Conservation (phyloP, 2,797 vertebrate genomes). For the Amphiprion clarkii region DNA sequence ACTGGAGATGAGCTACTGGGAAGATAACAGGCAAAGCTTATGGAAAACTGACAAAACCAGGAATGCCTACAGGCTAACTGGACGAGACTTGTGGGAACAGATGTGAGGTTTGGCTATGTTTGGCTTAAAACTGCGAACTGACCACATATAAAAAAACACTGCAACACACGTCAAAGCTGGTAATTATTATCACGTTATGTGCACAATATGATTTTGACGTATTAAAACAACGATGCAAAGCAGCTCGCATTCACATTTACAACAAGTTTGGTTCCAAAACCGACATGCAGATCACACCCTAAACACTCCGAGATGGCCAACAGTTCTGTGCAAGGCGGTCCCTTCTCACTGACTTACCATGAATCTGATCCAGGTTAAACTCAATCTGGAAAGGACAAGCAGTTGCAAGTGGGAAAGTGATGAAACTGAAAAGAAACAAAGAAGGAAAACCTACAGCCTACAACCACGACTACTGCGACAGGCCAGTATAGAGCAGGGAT, state of each 20-base stretch:
- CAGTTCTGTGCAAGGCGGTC: slow-evolving; percentile 21
- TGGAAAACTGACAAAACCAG: slow-evolving; percentile 52
- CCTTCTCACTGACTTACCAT: slow-evolving; percentile 87
- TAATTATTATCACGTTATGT: slow-evolving; percentile 28
- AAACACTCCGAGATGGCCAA: slow-evolving; percentile 54
- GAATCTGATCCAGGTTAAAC: slow-evolving; percentile 93
- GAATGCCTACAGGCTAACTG: slow-evolving; percentile 25
- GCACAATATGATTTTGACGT: slow-evolving; percentile 24
- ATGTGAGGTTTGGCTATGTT: slow-evolving; percentile 22
- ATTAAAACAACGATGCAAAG: slow-evolving; percentile 50
- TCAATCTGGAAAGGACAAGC: slow-evolving; percentile 90
- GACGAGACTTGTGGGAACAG: slow-evolving; percentile 25
- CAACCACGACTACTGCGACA: slow-evolving; percentile 51
- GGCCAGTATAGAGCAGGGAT: slow-evolving; percentile 63
- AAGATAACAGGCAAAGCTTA: slow-evolving; percentile 70
- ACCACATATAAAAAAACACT: slow-evolving; percentile 47
- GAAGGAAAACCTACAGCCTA: slow-evolving; percentile 41
- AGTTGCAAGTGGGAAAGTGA: slow-evolving; percentile 77
- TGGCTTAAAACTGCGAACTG: slow-evolving; percentile 19
- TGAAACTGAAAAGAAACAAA: slow-evolving; percentile 70
- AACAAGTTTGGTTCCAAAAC: slow-evolving; percentile 32
- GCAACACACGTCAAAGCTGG: slow-evolving; percentile 55
- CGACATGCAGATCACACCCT: slow-evolving; percentile 78
- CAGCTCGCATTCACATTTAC: slow-evolving; percentile 40
- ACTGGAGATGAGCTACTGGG: slow-evolving; percentile 51